Evolutionary conservation across 2,113 vertebrate genomes (phyloP).

Genomic region (Pycnonotus jocosus): DNA sequence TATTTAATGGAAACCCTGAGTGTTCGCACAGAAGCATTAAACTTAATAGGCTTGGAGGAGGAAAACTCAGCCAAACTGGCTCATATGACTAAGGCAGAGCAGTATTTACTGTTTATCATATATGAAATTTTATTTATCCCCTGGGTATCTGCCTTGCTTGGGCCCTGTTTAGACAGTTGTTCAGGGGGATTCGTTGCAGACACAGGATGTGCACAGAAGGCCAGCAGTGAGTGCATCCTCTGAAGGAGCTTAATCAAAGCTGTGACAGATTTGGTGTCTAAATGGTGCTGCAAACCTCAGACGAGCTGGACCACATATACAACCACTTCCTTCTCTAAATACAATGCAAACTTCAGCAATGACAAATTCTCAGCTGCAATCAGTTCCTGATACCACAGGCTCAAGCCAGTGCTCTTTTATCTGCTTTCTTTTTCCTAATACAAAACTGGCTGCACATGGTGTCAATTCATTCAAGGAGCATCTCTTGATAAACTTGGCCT

Average conservation of each 20-base stretch:
- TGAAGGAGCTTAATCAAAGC: neutral
- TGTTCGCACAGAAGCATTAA: neutral
- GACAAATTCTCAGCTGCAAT: neutral
- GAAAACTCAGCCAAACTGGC: neutral
- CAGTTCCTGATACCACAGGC: neutral
- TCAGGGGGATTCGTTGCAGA: neutral
- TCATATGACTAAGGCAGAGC: neutral
- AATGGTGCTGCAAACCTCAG: neutral
- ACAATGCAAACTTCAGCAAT: neutral
- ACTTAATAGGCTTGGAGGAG: neutral
- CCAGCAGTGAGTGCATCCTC: neutral
- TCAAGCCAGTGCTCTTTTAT: neutral
- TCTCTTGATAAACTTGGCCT: neutral
- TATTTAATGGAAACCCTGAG: constrained; percentile 13
- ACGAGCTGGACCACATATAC: neutral
- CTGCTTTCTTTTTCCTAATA: neutral
- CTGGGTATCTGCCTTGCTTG: neutral
- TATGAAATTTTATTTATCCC: neutral
- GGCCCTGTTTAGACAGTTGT: neutral
- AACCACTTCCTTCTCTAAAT: neutral
- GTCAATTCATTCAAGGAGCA: neutral
- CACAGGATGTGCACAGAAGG: neutral
- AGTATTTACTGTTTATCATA: constrained; percentile 14
- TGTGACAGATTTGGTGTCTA: neutral
- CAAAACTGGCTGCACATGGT: neutral